Conservation (phyloP, 2,888 invertebrate genomes). For the Leucophenga maculata region DNA sequence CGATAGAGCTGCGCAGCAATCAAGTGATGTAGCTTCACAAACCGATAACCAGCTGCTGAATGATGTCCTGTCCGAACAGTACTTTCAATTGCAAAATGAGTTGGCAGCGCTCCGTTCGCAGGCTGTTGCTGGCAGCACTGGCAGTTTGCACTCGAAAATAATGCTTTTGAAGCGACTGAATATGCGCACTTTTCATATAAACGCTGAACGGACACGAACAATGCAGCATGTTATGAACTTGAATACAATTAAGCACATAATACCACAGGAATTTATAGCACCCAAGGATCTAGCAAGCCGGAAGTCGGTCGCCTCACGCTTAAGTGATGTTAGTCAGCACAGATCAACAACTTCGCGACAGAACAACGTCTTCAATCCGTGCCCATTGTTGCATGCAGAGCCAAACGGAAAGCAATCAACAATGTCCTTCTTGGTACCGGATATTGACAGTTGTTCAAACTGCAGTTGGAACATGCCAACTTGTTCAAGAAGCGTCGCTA, state of each 20-base stretch:
- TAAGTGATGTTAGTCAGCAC: neutral
- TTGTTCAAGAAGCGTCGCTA: too few relatives aligned
- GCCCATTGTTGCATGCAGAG: neutral
- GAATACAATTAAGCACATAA: neutral
- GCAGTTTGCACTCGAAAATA: too few relatives aligned
- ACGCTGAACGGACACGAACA: neutral
- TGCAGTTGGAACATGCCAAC: too few relatives aligned
- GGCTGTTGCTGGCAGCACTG: too few relatives aligned
- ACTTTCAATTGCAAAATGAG: too few relatives aligned
- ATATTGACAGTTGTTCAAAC: too few relatives aligned
- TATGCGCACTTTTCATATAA: neutral
- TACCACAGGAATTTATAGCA: constrained; percentile 9
- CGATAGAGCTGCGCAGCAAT: neutral
- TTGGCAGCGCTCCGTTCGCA: too few relatives aligned
- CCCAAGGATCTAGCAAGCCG: neutral
- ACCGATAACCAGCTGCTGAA: neutral
- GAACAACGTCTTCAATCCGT: neutral
- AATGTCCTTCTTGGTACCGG: neutral
- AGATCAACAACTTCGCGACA: neutral
- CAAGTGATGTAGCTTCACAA: neutral
- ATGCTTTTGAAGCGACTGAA: too few relatives aligned
- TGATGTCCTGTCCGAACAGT: neutral
- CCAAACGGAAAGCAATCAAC: neutral
- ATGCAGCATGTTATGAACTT: constrained; percentile 9
- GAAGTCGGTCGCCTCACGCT: too few relatives aligned